phyloP scores from a whole-genome alignment of 2,113 vertebrate species.

The Parotia lawesii region DNA sequence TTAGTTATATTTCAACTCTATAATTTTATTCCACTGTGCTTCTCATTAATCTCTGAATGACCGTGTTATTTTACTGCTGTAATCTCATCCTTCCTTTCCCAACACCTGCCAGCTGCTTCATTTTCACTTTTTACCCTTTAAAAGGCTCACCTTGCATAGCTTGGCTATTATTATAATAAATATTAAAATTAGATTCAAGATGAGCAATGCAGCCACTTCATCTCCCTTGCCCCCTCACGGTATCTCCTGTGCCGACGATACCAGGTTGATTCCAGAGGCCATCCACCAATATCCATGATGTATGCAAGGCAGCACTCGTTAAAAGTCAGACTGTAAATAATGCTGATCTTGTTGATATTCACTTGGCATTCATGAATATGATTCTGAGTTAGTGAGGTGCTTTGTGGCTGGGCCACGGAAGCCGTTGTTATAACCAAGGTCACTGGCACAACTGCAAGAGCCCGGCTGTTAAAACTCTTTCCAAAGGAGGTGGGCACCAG shows the following conservation, averaged over 20 bases:
- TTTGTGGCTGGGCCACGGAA: background rate
- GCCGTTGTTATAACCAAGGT: background rate
- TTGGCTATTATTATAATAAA: conserved; percentile 55
- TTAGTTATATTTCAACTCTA: conserved; percentile 46
- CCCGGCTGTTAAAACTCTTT: rapidly evolving
- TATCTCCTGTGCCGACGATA: background rate
- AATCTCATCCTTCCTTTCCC: conserved; percentile 61
- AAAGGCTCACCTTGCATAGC: conserved; percentile 49
- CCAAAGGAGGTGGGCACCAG: background rate
- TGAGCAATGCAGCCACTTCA: conserved; percentile 30
- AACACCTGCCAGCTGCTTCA: conserved; percentile 55
- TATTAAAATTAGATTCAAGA: conserved; percentile 54
- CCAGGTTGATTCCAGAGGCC: background rate
- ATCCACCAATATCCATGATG: conserved; percentile 20
- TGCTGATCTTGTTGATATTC: conserved; percentile 56
- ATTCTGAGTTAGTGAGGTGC: background rate
- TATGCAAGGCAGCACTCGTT: conserved; percentile 17
- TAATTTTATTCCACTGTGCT: conserved; percentile 59
- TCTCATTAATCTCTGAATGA: conserved; percentile 59
- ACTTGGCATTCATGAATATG: conserved; percentile 38
- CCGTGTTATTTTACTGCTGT: conserved; percentile 49
- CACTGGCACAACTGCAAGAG: background rate
- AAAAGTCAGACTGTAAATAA: conserved; percentile 59
- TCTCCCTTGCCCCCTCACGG: conserved; percentile 23
- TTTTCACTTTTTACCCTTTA: conserved; percentile 66